phyloP scores from a whole-genome alignment of 2,113 vertebrate species.

The Vulpes lagopus region DNA sequence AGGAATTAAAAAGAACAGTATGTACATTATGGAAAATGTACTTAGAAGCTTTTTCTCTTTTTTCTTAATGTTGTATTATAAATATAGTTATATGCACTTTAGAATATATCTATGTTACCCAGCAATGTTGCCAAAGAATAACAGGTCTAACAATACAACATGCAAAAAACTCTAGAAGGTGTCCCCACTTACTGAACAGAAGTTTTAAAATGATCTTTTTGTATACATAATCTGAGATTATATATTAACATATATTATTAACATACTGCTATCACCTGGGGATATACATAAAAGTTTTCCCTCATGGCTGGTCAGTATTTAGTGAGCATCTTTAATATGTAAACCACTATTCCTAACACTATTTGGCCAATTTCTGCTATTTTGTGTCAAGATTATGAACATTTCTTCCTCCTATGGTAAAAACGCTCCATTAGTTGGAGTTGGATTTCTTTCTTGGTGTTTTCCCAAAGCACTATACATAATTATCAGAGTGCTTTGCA shows the following conservation, averaged over 20 bases:
- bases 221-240: neutral
- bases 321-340: neutral
- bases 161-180: slow-evolving; percentile 17
- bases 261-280: neutral
- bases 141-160: neutral
- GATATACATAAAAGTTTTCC: neutral
- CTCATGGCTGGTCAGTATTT: neutral
- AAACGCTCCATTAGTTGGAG: neutral
- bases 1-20: slow-evolving; percentile 17
- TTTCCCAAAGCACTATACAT: neutral
- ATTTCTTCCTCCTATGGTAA: neutral
- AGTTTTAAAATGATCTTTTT: slow-evolving; percentile 22
- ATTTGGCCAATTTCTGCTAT: neutral
- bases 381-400: neutral
- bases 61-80: neutral
- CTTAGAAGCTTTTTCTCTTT: neutral
- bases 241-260: neutral
- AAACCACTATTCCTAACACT: neutral
- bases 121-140: neutral
- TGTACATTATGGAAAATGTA: neutral
- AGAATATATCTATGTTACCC: neutral
- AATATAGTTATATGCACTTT: neutral
- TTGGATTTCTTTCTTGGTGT: neutral
- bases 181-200: neutral
- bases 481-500: neutral